Evolutionary conservation across 2,113 vertebrate genomes (phyloP).

Genomic region (Lagopus muta): DNA sequence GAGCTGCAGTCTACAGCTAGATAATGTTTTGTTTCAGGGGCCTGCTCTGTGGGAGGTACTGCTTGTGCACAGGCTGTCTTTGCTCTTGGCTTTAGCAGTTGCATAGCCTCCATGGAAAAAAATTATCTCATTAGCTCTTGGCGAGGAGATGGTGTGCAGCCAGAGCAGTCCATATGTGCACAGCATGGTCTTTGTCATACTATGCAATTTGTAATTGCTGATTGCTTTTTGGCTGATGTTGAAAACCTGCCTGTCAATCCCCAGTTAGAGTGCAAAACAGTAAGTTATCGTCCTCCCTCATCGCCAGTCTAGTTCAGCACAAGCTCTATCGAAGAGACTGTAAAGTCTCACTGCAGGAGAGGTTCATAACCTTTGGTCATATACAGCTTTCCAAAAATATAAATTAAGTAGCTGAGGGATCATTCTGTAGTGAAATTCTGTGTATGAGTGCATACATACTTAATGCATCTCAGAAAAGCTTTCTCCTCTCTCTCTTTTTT

Average conservation of each 20-base stretch:
- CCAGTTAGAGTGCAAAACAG: slow-evolving; percentile 3
- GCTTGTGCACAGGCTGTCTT: not conserved
- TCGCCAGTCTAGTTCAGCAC: not conserved
- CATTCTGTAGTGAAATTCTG: not conserved
- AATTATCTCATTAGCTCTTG: slow-evolving; percentile 8
- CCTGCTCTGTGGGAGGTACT: not conserved
- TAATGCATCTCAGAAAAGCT: not conserved
- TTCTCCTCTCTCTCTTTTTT: not conserved
- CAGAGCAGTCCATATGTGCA: not conserved
- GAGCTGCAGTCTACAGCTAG: not conserved
- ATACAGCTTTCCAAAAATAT: not conserved
- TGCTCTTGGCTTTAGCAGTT: not conserved
- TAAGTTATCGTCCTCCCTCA: not conserved
- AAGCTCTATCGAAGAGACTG: not conserved
- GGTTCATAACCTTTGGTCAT: not conserved
- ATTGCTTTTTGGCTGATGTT: slow-evolving; percentile 18
- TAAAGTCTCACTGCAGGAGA: not conserved
- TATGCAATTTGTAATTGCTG: not conserved
- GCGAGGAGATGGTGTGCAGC: not conserved
- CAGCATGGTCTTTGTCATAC: not conserved
- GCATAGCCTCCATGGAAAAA: not conserved
- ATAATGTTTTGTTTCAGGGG: slow-evolving; percentile 1
- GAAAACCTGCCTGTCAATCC: slow-evolving; percentile 19
- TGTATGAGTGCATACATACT: not conserved
- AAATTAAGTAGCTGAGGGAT: slow-evolving; percentile 1